Evolutionary conservation across 2,113 vertebrate genomes (phyloP).

Genomic region (western clawed frog (Xenopus tropicalis)): DNA sequence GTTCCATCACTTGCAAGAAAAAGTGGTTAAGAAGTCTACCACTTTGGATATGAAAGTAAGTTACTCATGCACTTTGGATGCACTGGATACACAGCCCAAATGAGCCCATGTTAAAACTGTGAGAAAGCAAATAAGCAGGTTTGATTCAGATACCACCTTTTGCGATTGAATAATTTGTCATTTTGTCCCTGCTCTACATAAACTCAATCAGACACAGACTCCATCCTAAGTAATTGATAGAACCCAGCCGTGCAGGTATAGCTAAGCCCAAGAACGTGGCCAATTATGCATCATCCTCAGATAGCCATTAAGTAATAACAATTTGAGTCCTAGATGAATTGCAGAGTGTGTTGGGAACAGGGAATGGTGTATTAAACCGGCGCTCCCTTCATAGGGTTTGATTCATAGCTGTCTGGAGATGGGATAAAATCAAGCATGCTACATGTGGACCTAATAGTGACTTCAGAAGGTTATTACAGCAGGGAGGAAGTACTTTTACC

Average conservation of each 20-base stretch:
- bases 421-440: background rate
- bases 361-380: constrained; percentile 32
- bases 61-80: background rate
- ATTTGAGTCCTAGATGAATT: constrained; percentile 43
- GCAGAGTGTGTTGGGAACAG: constrained; percentile 31
- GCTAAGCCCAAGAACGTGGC: constrained; percentile 45
- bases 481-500: too few relatives aligned
- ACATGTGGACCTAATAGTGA: too few relatives aligned
- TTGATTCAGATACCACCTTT: constrained; percentile 57
- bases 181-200: constrained; percentile 47
- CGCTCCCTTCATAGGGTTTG: background rate
- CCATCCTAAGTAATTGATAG: constrained; percentile 54
- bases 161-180: constrained; percentile 58
- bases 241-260: constrained; percentile 45
- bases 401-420: background rate
- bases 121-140: constrained; percentile 43
- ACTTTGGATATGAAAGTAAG: too few relatives aligned
- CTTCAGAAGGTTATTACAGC: too few relatives aligned
- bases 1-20: too few relatives aligned
- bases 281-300: constrained; percentile 41
- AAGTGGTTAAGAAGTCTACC: too few relatives aligned
- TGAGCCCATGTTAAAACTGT: constrained; percentile 6
- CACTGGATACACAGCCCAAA: constrained; percentile 1
- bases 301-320: constrained; percentile 12
- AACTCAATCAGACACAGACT: constrained; percentile 54